phyloP scores from a whole-genome alignment of 2,888 invertebrate genomes.

The Cylindroiulus punctatus region DNA sequence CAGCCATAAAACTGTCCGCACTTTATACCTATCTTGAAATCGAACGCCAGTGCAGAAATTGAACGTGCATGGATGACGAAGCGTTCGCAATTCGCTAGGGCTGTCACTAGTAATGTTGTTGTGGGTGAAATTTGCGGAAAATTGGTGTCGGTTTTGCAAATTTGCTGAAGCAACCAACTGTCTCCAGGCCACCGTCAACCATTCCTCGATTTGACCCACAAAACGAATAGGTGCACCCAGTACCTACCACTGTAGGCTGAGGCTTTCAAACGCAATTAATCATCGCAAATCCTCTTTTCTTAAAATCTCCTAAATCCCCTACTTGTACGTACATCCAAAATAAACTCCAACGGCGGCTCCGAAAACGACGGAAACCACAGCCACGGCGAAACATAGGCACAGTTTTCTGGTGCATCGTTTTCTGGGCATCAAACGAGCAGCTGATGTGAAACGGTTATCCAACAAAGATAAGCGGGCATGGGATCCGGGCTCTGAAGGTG shows the following conservation, averaged over 20 bases:
- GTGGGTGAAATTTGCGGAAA: neutral
- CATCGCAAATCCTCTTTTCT: neutral
- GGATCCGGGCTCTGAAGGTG: slow-evolving; percentile 48
- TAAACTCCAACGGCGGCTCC: slow-evolving; percentile 76
- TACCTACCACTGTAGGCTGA: neutral
- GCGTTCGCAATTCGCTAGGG: neutral
- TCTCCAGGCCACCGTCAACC: neutral
- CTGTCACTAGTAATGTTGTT: neutral
- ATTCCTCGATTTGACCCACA: neutral
- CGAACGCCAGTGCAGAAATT: neutral
- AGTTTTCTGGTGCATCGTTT: slow-evolving; percentile 79
- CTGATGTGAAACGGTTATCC: slow-evolving; percentile 50
- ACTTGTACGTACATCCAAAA: slow-evolving; percentile 72
- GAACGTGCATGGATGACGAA: neutral
- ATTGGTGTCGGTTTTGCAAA: neutral
- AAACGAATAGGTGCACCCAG: neutral
- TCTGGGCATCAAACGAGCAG: slow-evolving; percentile 35
- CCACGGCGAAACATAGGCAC: slow-evolving; percentile 86
- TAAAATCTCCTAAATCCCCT: slow-evolving; percentile 9
- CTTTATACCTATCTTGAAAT: neutral
- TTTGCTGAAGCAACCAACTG: neutral
- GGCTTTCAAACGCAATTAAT: neutral
- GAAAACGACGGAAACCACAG: slow-evolving; percentile 81
- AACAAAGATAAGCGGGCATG: slow-evolving; percentile 49
- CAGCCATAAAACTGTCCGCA: slow-evolving; percentile 1